Evolutionary conservation across 2,888 invertebrate species (phyloP).

Genomic region (Tetranychus piercei): DNA sequence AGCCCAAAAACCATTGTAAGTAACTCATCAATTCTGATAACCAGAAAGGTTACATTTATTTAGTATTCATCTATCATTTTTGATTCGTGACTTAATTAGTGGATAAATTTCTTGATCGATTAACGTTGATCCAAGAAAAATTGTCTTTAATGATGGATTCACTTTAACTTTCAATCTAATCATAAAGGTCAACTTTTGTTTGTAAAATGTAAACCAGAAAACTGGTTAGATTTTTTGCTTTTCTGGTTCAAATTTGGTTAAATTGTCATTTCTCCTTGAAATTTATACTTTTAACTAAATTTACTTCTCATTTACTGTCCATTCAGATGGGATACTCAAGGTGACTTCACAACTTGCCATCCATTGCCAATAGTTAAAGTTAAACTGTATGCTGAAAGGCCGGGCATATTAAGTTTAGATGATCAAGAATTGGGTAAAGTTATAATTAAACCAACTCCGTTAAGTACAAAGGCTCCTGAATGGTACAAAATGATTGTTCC

Average conservation of each 20-base stretch:
- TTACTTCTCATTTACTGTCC: neutral
- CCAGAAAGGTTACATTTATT: too few species aligned
- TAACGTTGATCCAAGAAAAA: neutral
- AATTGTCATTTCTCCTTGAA: neutral
- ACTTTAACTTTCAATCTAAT: neutral
- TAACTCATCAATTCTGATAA: slow-evolving; percentile 24
- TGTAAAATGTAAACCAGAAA: neutral
- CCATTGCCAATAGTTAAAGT: slow-evolving; percentile 92
- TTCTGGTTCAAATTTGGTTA: neutral
- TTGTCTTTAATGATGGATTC: neutral
- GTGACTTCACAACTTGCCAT: slow-evolving; percentile 94
- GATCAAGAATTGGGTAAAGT: slow-evolving; percentile 89
- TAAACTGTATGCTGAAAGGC: slow-evolving; percentile 90
- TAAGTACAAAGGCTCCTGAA: slow-evolving; percentile 45
- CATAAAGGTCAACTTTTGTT: neutral
- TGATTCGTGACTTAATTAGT: neutral
- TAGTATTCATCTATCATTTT: neutral
- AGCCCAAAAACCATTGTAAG: slow-evolving; percentile 89
- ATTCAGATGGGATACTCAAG: slow-evolving; percentile 93
- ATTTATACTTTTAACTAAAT: neutral
- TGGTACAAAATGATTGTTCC: slow-evolving; percentile 95
- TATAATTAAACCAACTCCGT: slow-evolving; percentile 27
- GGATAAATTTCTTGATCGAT: neutral
- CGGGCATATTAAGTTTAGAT: slow-evolving; percentile 89
- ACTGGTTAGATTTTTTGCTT: neutral